Evolutionary conservation across 2,888 invertebrate genomes (phyloP), one percentile per base, ranked within the genome.

Genomic region (Drosophila rellima): DNA sequence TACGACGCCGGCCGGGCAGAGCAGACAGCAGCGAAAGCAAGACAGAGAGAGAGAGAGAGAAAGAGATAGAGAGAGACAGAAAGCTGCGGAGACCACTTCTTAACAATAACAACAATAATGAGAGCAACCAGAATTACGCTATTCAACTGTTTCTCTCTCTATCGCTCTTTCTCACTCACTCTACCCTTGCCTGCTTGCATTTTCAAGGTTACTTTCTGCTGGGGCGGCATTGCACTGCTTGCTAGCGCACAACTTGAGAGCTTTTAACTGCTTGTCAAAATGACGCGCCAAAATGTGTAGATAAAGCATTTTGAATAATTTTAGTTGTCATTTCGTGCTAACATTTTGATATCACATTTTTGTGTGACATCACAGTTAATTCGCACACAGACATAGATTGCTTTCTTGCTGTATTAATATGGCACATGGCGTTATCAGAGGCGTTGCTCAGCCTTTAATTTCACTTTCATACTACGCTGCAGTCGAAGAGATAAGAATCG

Each of bases 1-100:
- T 79, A 70, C 56, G 66, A 80, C 61, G 74, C 82, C 82, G 81
- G 86, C 83, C 81, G 85, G 85, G 83, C 70, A 71, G 59, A 48
- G 33, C 45, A 31, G 42, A 35, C 8, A 56, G 23, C 23, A 13
- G 17, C 17, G n/a, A 10, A 45, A 29, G 26, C 26, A 13, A 13
- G 45, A 33, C 40, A 61, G 64, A 55, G 20, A n/a, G 18, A 18
- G 17, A 31, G 51, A 6, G 29, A 48, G 29, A 20, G 55, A 40
- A 4, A 8, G 26, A 40, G 15, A n/a, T n/a, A 18, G 17, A 31
- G 51, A 6, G 39, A 40, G 39, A 29, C 37, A 42, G 6, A 11
- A 10, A 42, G 18, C 40, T 54, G 33, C 47, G 33, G 54, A 48
- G 66, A 45, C 55, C 62, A 48, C 54, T 65, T 44, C 56, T 78